A percentile compares a stretch with the other conserved stretches of the same genome.
phyloP scores from a whole-genome alignment of 2,113 vertebrate species.

The Stictonetta naevosa region DNA sequence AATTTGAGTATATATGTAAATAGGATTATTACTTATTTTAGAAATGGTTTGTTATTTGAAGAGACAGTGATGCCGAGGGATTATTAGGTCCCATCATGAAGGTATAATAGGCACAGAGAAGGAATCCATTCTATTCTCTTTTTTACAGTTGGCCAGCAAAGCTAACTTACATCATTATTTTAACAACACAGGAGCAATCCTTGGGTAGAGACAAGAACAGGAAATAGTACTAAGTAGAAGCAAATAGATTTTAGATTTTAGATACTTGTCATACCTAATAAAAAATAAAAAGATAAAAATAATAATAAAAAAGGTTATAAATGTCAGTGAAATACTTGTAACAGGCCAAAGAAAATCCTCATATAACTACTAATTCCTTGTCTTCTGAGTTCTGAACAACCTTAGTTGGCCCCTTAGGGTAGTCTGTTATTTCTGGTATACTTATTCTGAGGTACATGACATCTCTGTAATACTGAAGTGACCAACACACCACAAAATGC shows the following conservation, averaged over 20 bases:
- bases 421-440: background rate
- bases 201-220: background rate
- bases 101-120: background rate
- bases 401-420: background rate
- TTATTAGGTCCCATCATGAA: background rate
- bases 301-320: background rate
- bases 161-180: background rate
- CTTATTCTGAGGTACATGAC: accelerated
- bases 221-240: background rate
- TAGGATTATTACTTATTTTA: background rate
- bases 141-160: background rate
- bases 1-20: background rate
- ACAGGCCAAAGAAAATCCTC: background rate
- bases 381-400: background rate
- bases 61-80: background rate
- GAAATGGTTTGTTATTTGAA: background rate
- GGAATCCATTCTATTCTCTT: accelerated
- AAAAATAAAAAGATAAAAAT: background rate
- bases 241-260: background rate
- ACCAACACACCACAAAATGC: background rate
- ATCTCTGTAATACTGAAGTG: background rate
- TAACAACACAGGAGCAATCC: background rate
- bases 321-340: background rate
- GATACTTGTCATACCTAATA: background rate
- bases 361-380: background rate